These are phyloP conservation scores for Lutjanus campechanus DNA, from an alignment of 2,797 vertebrate genomes.

Conservation along the genomic window DNA sequence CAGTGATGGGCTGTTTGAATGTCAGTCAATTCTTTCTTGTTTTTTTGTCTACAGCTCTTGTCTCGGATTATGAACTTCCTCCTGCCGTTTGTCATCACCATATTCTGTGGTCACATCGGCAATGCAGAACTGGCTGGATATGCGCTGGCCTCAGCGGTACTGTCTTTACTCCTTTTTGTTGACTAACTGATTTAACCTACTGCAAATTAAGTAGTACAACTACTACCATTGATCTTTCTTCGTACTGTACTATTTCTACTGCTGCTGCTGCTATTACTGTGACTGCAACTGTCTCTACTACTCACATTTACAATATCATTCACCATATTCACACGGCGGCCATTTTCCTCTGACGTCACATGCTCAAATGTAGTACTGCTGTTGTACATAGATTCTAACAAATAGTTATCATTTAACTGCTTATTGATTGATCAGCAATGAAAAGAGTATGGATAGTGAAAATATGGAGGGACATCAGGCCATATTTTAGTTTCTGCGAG, in stretches of 20 bases:
- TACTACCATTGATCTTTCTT: neutral
- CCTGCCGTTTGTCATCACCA: constrained; percentile 80
- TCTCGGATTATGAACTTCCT: constrained; percentile 83
- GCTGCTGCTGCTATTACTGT: neutral
- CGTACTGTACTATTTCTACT: neutral
- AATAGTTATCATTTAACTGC: too few relatives aligned
- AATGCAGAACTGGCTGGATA: constrained; percentile 85
- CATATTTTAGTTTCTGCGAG: too few relatives aligned
- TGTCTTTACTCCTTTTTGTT: constrained; percentile 7
- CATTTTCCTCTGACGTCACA: too few relatives aligned
- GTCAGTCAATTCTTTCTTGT: neutral
- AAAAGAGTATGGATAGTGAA: too few relatives aligned
- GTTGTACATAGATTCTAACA: too few relatives aligned
- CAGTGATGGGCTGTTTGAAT: neutral
- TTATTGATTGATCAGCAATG: too few relatives aligned
- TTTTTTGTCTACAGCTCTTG: constrained; percentile 79
- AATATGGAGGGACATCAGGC: too few relatives aligned
- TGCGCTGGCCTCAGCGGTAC: constrained; percentile 84
- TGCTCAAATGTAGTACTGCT: too few relatives aligned
- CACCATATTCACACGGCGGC: too few relatives aligned
- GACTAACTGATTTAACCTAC: neutral
- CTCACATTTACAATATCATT: neutral
- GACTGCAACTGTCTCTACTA: too few relatives aligned
- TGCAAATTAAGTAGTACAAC: neutral
- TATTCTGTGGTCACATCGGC: constrained; percentile 86